Base-by-base conservation (phyloP, 2,113 vertebrate genomes). In the Lophochroa leadbeateri region DNA sequence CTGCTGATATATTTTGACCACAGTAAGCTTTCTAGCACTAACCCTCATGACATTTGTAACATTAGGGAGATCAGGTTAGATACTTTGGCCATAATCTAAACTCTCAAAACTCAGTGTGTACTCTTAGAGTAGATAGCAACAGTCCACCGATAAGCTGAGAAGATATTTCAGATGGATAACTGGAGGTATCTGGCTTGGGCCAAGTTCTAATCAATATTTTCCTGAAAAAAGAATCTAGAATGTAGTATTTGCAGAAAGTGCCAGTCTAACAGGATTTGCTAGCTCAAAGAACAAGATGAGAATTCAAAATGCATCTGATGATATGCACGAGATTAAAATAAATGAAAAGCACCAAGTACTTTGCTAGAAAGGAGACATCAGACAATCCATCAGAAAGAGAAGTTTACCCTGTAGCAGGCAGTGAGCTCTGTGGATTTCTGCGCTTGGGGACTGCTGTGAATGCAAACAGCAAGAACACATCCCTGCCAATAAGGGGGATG, bases 401-500 rank as follows among this genome's bases (percentile, higher is more conserved):
- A 37, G 8, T 71, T 19, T 79, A 23, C 13, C 76, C n/a, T 65
- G 18, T 37, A 72, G 28, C 13, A 52, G 20, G 24, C 53, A 78
- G 12, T 24, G 60, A 57, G 6, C 16, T 70, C 19, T 65, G 21
- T 55, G 49, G 3, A 60, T 65, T 92, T 85, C 82, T 68, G 31
- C 1, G 1, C 6, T 17, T 65, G 55, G 14, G 41, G 9, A 78
- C 3, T 3, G 4, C 11, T 2, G 1, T 37, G 41, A 64, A 60
- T 9, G 7, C 19, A 75, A 91, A 68, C 11, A 74, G 23, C 29
- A 76, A 68, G 37, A 90, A 16, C 8, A 14, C 0, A 15, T 76
- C 55, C 24, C 9, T 67, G 28, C 7, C 55, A 49, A 4, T 0
- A 2, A 47, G 3, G 3, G 7, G 4, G 3, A 25, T 5, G 31